phyloP scores from a whole-genome alignment of 2,888 invertebrate genomes.

The Platycheirus rosarum region DNA sequence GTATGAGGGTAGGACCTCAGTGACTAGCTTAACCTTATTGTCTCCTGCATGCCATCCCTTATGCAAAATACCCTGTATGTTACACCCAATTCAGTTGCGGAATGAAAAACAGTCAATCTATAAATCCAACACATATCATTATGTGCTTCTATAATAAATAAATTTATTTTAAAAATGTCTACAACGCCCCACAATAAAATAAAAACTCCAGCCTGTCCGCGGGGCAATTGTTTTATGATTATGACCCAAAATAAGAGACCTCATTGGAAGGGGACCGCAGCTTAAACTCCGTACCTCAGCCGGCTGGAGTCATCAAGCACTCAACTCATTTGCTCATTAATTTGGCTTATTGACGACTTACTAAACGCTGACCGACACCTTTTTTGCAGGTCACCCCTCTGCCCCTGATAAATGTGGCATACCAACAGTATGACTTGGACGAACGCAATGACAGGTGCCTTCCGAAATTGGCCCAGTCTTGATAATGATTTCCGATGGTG shows the following conservation, averaged over 20 bases:
- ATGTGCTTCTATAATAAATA: no score
- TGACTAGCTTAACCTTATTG: no score
- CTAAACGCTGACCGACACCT: constrained; percentile 72
- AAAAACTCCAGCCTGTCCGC: neutral
- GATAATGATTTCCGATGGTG: constrained; percentile 44
- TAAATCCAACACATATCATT: no score
- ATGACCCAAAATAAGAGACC: constrained; percentile 60
- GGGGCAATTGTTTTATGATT: constrained; percentile 53
- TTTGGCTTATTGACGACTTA: constrained; percentile 73
- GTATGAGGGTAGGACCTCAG: no score
- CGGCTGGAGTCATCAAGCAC: constrained; percentile 41
- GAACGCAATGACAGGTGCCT: constrained; percentile 69
- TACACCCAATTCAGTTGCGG: no score
- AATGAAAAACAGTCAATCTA: no score
- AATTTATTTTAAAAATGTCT: constrained; percentile 54
- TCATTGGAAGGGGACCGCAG: neutral
- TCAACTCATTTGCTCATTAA: constrained; percentile 66
- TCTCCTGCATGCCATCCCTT: no score
- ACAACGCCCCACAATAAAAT: constrained; percentile 31
- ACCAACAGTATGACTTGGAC: constrained; percentile 40
- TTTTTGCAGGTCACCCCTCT: constrained; percentile 36
- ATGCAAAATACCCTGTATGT: no score
- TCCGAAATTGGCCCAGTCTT: constrained; percentile 57
- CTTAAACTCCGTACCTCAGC: constrained; percentile 9
- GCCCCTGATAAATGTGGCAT: neutral